Conservation (phyloP, 2,113 vertebrate species). For the Xyrauchen texanus region DNA sequence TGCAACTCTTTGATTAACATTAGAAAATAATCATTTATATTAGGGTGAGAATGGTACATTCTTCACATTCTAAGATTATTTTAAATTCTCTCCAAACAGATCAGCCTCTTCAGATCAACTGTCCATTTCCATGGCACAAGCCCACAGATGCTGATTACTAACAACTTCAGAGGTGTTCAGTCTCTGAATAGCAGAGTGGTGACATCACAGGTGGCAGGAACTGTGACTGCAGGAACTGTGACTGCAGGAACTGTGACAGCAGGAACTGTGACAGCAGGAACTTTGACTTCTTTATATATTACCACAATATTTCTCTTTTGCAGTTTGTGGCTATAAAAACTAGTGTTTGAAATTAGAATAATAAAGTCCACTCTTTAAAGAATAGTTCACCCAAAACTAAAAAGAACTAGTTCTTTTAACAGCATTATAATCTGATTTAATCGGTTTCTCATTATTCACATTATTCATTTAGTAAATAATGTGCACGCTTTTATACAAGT, state of each 20-base stretch:
- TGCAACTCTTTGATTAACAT: neutral
- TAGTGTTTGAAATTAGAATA: neutral
- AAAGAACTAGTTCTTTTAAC: too few relatives aligned
- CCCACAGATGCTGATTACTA: neutral
- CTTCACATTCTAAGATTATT: neutral
- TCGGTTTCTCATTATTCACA: too few relatives aligned
- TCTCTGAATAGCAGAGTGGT: constrained; percentile 18
- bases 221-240: too few relatives aligned
- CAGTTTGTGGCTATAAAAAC: neutral
- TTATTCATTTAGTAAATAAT: too few relatives aligned
- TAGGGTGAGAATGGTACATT: neutral
- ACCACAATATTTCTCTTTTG: neutral
- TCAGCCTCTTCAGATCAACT: constrained; percentile 61
- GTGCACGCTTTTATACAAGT: too few relatives aligned
- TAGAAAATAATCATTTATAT: neutral
- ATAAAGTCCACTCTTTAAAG: neutral
- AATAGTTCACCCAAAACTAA: too few relatives aligned
- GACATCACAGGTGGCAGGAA: constrained; percentile 39
- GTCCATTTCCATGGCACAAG: neutral
- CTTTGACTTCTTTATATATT: neutral
- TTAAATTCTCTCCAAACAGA: constrained; percentile 50
- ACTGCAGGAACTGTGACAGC: too few relatives aligned
- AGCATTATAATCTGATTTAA: too few relatives aligned
- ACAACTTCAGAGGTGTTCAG: constrained; percentile 62
- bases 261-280: too few relatives aligned